A percentile compares a stretch with the other conserved stretches of the same genome.
These are phyloP conservation scores for Nerophis lumbriciformis DNA, from an alignment of 2,113 vertebrate species.

Conservation along the genomic window DNA sequence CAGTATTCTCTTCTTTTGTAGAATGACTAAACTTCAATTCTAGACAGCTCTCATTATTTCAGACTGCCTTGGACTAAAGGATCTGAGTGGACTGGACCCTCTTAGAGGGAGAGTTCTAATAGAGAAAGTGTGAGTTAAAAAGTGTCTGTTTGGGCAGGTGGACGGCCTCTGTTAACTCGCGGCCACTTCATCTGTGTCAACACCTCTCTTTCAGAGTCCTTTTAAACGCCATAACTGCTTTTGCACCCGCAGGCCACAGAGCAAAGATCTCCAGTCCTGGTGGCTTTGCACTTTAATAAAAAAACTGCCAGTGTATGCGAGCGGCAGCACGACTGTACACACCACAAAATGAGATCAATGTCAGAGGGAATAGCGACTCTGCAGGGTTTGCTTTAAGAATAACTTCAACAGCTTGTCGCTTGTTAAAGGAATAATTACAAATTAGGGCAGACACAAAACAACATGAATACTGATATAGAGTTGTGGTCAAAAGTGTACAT, in stretches of 20 bases:
- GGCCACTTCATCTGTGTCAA: conserved; percentile 27
- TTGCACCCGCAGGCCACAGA: not conserved
- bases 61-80: no score
- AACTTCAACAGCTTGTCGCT: not conserved
- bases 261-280: not conserved
- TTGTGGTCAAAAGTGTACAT: no score
- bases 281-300: conserved; percentile 17
- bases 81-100: no score
- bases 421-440: conserved; percentile 8
- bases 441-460: not conserved
- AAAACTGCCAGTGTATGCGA: conserved; percentile 5
- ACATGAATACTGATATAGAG: not conserved
- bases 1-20: no score
- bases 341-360: not conserved
- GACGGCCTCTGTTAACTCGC: not conserved
- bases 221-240: conserved; percentile 9
- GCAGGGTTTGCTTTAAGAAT: no score
- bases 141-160: no score
- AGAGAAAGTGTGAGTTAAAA: no score
- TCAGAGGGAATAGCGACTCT: not conserved
- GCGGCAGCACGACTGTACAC: not conserved
- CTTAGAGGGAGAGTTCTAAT: no score
- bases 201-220: not conserved
- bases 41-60: no score
- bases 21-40: no score